Evolutionary conservation across 2,888 invertebrate genomes (phyloP), one percentile per base, ranked within the genome.

Genomic region (Ennomos quercinarius): DNA sequence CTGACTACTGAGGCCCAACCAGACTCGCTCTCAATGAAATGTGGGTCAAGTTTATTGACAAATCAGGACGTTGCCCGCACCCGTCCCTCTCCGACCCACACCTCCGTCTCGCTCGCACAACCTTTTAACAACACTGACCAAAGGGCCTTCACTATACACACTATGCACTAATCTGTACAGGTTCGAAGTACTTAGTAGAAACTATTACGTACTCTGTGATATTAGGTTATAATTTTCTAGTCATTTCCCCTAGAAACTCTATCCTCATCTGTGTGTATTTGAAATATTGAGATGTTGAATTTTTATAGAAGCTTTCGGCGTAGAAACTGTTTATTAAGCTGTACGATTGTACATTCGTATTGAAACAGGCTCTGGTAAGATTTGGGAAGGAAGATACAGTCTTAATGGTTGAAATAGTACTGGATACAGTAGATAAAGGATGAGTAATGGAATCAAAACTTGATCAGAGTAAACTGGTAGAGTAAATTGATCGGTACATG

Each of bases 21-120:
- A 80, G 80, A 73, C 82, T 81, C 82, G 81, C 81, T 83, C 83
- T 89, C 86, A 88, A 90, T 89, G 88, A 87, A 84, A 91, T 86
- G 86, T 90, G 78, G 91, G 91, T 91, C 91, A 91, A 90, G 91
- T 91, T 91, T 91, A 89, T 91, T 91, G 89, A 89, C 89, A 88
- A 90, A 89, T 84, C 88, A 89, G 91, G 90, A 89, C 91, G 74
- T 90, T 91, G 90, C 87, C 88, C 88, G 81, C 57, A 65, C 43
- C 54, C 52, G 47, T 77, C 80, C 58, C 70, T 13, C 45, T 81
- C 77, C 50, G 40, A 12, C 73, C 10, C 46, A 63, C 69, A 48
- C 48, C 45, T 43, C 47, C 60, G 56, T 76, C 77, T 56, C 67
- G 8, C 50, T 77, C 69, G 9, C 66, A 64, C 74, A 67, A 66